Conservation (phyloP, 2,888 invertebrate genomes). For the Ethmia dodecea region DNA sequence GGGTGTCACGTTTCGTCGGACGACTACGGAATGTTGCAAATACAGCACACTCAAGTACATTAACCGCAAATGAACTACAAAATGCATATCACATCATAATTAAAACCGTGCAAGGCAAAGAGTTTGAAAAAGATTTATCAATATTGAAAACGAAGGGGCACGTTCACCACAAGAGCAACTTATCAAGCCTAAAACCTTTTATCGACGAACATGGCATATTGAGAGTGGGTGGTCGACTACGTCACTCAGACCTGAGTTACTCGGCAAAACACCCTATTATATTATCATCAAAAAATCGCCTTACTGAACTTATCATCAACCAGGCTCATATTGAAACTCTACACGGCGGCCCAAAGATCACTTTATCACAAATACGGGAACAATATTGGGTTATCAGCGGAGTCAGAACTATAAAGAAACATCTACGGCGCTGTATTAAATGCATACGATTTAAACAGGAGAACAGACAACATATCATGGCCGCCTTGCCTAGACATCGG, state of each 20-base stretch:
- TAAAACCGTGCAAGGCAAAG: too few species aligned
- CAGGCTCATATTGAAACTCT: not conserved
- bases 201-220: slow-evolving; percentile 14
- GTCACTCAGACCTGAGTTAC: slow-evolving; percentile 1
- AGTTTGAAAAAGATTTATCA: not conserved
- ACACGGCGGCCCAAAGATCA: not conserved
- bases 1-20: too few species aligned
- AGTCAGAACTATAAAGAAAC: not conserved
- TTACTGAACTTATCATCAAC: not conserved
- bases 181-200: slow-evolving; percentile 17
- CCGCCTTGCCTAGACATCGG: not conserved
- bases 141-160: not conserved
- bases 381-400: not conserved
- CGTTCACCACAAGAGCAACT: slow-evolving; percentile 8
- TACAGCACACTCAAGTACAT: too few species aligned
- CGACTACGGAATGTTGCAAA: too few species aligned
- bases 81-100: too few species aligned
- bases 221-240: slow-evolving; percentile 6
- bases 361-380: not conserved
- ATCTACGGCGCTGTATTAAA: not conserved
- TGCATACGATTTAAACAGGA: not conserved
- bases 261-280: not conserved
- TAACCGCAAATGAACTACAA: too few species aligned
- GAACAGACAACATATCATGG: not conserved
- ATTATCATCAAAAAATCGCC: not conserved